These are phyloP conservation scores for Macquaria australasica DNA, from an alignment of 2,113 vertebrate genomes.

Conservation along the genomic window DNA sequence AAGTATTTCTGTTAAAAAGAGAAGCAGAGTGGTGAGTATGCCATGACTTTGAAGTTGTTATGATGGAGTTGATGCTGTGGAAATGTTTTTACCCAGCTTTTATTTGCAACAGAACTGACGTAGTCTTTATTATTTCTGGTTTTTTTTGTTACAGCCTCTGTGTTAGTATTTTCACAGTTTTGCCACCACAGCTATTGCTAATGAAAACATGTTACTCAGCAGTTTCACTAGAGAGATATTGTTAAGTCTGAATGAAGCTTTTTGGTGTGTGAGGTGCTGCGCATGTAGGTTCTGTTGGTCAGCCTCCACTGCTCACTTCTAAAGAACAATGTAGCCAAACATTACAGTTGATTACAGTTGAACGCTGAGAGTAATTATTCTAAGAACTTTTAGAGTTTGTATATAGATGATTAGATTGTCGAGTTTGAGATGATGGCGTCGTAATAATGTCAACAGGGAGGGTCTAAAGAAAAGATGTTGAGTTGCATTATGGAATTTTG, in stretches of 20 bases:
- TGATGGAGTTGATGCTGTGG: too few relatives aligned
- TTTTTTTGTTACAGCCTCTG: neutral
- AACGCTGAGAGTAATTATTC: neutral
- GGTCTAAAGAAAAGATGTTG: neutral
- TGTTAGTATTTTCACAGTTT: neutral
- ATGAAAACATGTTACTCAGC: neutral
- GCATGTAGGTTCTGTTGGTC: neutral
- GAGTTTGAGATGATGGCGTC: neutral
- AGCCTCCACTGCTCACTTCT: neutral
- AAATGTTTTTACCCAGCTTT: neutral
- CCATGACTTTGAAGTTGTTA: too few relatives aligned
- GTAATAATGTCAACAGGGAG: neutral
- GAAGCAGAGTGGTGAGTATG: too few relatives aligned
- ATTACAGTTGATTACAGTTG: neutral
- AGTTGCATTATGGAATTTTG: too few relatives aligned
- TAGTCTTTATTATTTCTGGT: neutral
- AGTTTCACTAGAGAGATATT: neutral
- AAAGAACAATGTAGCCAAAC: neutral
- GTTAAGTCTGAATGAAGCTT: neutral
- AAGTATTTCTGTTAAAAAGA: too few relatives aligned
- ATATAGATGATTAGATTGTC: neutral
- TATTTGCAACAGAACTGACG: neutral
- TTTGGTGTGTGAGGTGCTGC: neutral
- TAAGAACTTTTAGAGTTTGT: neutral
- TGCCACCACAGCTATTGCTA: neutral